Base-by-base conservation (phyloP, 2,113 vertebrate genomes). In the Antigone vipio region DNA sequence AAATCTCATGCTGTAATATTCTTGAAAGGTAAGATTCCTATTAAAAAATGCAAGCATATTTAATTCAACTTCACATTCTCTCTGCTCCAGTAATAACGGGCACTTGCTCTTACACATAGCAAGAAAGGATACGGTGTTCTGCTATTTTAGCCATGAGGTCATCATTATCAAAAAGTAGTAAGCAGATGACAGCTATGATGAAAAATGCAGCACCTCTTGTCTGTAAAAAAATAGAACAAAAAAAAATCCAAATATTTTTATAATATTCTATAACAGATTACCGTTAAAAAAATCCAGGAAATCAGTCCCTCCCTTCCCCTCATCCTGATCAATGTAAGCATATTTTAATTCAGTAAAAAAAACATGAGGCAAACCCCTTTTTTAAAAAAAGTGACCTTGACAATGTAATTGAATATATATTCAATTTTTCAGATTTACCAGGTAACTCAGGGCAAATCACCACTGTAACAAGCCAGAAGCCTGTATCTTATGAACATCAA, bases 121-220 rank as follows among this genome's bases (percentile, higher is more conserved):
- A 88, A 78, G 75, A 98, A 99, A 99, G 99, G 99, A 99, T 99
- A 99, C 99, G 99, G 97, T 99, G 99, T 95, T 99, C 99, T 34
- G 99, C 99, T 98, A 99, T 99, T 97, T 99, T 99, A 67, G 99
- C 99, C 99, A 99, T 99, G 87, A 99, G 99, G 89, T 99, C 99
- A 63, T 99, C 99, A 85, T 99, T 99, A 97, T 99, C 99, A 50
- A 99, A 99, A 94, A 99, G 99, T 9, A 99, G 97, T 45, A 99
- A 98, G 95, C 99, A 99, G 94, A 99, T 98, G 49, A 99, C 99
- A 93, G 99, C 99, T 89, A 99, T 99, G 97, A 99, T 99, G 98
- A 99, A 99, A 95, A 99, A 98, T 27, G 98, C 99, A 88, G 99
- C 98, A n/a, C 99, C 99, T 97, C 99, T 99, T 56, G 99, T 99